Conservation (phyloP, 2,888 invertebrate species). For the Sarcophaga caerulescens region DNA sequence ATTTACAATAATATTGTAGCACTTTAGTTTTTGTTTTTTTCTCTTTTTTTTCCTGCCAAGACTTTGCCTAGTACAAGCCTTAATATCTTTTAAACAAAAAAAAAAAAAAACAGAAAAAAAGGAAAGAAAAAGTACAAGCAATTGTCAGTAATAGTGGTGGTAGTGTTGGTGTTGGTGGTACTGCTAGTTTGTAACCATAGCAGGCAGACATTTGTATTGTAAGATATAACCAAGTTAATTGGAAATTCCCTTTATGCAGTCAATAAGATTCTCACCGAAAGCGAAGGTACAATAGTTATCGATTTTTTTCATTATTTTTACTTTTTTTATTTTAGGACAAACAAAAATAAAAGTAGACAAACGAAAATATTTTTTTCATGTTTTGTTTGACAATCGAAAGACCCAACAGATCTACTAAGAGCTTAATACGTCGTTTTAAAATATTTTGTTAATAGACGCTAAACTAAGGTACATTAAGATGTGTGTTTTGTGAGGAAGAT, state of each 20-base stretch:
- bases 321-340: constrained; percentile 41
- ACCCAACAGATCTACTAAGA: constrained; percentile 22
- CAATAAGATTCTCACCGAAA: constrained; percentile 66
- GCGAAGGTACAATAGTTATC: constrained; percentile 36
- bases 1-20: constrained; percentile 38
- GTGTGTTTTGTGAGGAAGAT: background rate
- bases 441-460: constrained; percentile 6
- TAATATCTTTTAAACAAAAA: background rate
- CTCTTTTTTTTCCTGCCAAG: background rate
- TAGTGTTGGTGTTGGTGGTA: background rate
- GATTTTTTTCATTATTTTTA: too few species aligned
- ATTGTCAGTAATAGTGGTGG: background rate
- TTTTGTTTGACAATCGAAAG: background rate
- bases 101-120: constrained; percentile 29
- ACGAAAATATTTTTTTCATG: background rate
- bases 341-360: constrained; percentile 59
- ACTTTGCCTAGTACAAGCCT: background rate
- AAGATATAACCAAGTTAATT: constrained; percentile 65
- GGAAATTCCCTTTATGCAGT: constrained; percentile 65
- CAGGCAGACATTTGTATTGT: background rate
- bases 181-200: background rate
- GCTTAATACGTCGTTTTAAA: constrained; percentile 53
- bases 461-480: background rate
- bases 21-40: background rate
- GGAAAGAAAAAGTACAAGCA: background rate